Evolutionary conservation across 2,113 vertebrate genomes (phyloP).

Genomic region (Nanorana parkeri): DNA sequence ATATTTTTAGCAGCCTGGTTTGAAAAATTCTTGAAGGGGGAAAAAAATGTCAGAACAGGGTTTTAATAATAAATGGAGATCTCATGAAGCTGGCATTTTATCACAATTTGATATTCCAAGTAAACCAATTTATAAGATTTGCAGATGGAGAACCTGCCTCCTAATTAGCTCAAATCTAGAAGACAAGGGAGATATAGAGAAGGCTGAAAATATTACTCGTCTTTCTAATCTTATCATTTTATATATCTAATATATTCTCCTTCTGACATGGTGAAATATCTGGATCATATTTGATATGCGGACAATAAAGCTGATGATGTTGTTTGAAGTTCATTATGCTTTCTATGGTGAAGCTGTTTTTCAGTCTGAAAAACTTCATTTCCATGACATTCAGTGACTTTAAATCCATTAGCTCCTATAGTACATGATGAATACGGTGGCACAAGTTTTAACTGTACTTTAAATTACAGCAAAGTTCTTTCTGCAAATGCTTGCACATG

Average conservation of each 20-base stretch:
- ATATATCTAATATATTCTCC: conserved; percentile 9
- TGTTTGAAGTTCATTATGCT: conserved; percentile 48
- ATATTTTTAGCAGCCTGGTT: conserved; percentile 52
- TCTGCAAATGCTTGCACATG: no score
- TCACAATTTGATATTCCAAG: conserved; percentile 48
- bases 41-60: conserved; percentile 34
- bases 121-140: conserved; percentile 56
- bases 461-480: conserved; percentile 43
- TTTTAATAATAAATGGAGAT: conserved; percentile 56
- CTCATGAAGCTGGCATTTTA: conserved; percentile 32
- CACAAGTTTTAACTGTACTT: conserved; percentile 10
- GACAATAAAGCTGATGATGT: conserved; percentile 32
- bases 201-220: conserved; percentile 27
- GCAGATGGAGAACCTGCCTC: conserved; percentile 25
- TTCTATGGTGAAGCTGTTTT: conserved; percentile 1
- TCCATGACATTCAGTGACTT: conserved; percentile 44
- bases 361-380: conserved; percentile 1
- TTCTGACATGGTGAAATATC: conserved; percentile 42
- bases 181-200: background rate
- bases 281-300: conserved; percentile 31
- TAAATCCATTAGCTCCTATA: conserved; percentile 37
- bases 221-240: conserved; percentile 39
- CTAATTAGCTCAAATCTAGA: conserved; percentile 46
- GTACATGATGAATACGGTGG: conserved; percentile 1
- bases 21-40: conserved; percentile 49